Evolutionary conservation across 2,797 vertebrate genomes (phyloP).

Genomic region (Geotrypetes seraphini): DNA sequence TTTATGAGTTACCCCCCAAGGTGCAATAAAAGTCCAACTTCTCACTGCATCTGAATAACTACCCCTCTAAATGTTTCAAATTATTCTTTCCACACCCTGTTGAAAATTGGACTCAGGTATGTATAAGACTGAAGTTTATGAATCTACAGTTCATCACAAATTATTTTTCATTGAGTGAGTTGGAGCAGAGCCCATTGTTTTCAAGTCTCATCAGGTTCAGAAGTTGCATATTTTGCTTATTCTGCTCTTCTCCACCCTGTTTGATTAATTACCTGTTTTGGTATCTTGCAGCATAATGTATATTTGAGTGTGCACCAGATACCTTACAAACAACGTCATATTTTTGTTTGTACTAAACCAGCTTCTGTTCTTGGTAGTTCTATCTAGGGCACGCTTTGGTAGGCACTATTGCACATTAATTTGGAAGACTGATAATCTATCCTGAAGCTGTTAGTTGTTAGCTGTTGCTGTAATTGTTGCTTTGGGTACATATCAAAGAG

Average conservation of each 20-base stretch:
- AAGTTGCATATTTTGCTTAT: slow-evolving; percentile 13
- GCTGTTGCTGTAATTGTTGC: too few relatives aligned
- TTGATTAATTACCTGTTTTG: too few relatives aligned
- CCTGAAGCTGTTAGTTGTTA: too few relatives aligned
- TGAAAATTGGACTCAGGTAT: too few relatives aligned
- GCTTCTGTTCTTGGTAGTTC: slow-evolving; percentile 9
- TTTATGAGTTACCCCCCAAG: too few relatives aligned
- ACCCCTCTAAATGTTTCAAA: too few relatives aligned
- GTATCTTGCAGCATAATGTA: slow-evolving; percentile 24
- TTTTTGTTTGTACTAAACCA: neutral
- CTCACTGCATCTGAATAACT: too few relatives aligned
- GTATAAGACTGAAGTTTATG: too few relatives aligned
- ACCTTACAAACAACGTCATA: slow-evolving; percentile 9
- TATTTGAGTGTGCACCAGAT: slow-evolving; percentile 19
- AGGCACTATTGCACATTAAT: neutral
- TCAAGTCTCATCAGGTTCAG: slow-evolving; percentile 16
- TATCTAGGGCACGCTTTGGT: too few relatives aligned
- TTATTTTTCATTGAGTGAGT: slow-evolving; percentile 17
- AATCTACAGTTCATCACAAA: slow-evolving; percentile 3
- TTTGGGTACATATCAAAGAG: too few relatives aligned
- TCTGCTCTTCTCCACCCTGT: slow-evolving; percentile 14
- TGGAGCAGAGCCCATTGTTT: slow-evolving; percentile 24
- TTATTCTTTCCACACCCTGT: too few relatives aligned
- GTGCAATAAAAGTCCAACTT: too few relatives aligned
- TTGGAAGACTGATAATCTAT: slow-evolving; percentile 24